Evolutionary conservation across 2,888 invertebrate species (phyloP).

Genomic region (Caenorhabditis afra): DNA sequence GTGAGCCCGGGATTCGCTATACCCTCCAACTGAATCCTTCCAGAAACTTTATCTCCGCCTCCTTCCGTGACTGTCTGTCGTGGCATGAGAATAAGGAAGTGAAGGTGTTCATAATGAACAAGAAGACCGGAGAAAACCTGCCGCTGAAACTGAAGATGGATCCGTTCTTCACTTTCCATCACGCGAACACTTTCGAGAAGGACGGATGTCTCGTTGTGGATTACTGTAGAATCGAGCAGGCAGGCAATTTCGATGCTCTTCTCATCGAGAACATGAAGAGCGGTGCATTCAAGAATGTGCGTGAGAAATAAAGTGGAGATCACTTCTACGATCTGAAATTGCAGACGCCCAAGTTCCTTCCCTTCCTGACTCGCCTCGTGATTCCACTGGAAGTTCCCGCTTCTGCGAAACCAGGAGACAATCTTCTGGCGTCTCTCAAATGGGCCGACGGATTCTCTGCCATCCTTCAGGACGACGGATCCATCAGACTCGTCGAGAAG

Average conservation of each 20-base stretch:
- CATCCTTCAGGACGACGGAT: slow-evolving; percentile 58
- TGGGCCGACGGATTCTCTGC: slow-evolving; percentile 59
- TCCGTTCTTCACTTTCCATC: slow-evolving; percentile 84
- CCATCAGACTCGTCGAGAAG: slow-evolving; percentile 52
- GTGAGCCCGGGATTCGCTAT: too few relatives aligned
- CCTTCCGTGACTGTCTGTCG: slow-evolving; percentile 57
- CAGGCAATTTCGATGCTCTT: slow-evolving; percentile 62
- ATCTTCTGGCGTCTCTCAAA: slow-evolving; percentile 59
- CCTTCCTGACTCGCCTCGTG: slow-evolving; percentile 85
- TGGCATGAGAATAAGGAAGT: slow-evolving; percentile 55
- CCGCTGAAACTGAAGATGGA: slow-evolving; percentile 67
- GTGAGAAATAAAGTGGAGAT: neutral
- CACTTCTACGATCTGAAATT: too few relatives aligned
- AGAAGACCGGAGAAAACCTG: slow-evolving; percentile 57
- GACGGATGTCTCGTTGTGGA: slow-evolving; percentile 83
- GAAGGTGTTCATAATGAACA: slow-evolving; percentile 63
- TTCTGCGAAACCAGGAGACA: slow-evolving; percentile 61
- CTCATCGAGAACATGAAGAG: slow-evolving; percentile 65
- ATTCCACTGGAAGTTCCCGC: slow-evolving; percentile 84
- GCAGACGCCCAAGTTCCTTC: slow-evolving; percentile 55
- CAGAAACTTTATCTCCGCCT: slow-evolving; percentile 45
- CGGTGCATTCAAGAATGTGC: slow-evolving; percentile 56
- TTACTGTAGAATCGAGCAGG: slow-evolving; percentile 65
- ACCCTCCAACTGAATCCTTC: too few relatives aligned
- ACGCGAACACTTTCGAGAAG: slow-evolving; percentile 88